A percentile compares a stretch with the other conserved stretches of the same genome.
Conservation (phyloP, 2,888 invertebrate genomes). For the Hofmannophila pseudospretella region DNA sequence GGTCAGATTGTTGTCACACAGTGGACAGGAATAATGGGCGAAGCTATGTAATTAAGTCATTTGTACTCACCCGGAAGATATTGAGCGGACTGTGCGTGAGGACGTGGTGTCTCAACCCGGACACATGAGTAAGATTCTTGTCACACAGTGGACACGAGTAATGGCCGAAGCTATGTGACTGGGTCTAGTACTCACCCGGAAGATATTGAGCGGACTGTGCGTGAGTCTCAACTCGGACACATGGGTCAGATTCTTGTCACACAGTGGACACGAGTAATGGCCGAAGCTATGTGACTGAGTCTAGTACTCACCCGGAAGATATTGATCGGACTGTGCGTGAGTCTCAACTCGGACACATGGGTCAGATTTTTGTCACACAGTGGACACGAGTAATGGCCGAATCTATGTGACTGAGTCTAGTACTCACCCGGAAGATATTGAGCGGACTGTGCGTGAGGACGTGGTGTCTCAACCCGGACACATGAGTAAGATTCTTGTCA, state of each 20-base stretch:
- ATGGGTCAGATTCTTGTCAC: constrained; percentile 54
- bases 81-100: constrained; percentile 66
- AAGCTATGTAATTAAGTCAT: too few species aligned
- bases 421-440: constrained; percentile 57
- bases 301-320: constrained; percentile 49
- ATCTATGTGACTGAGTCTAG: constrained; percentile 59
- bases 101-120: constrained; percentile 62
- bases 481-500: constrained; percentile 48
- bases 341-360: constrained; percentile 48
- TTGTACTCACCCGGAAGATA: constrained; percentile 51
- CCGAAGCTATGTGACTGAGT: constrained; percentile 59
- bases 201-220: constrained; percentile 61
- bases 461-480: constrained; percentile 58
- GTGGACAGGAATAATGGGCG: too few species aligned
- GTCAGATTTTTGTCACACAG: constrained; percentile 60
- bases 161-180: too few species aligned
- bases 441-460: constrained; percentile 66
- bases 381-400: constrained; percentile 57
- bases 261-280: constrained; percentile 63
- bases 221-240: constrained; percentile 56
- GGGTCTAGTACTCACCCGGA: constrained; percentile 49
- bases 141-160: too few species aligned
- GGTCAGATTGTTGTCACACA: too few species aligned
- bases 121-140: too few species aligned
- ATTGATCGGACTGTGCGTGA: constrained; percentile 66